Evolutionary conservation across 2,888 invertebrate genomes (phyloP), one percentile per base, ranked within the genome.

Genomic region (Aspidiotus destructor): DNA sequence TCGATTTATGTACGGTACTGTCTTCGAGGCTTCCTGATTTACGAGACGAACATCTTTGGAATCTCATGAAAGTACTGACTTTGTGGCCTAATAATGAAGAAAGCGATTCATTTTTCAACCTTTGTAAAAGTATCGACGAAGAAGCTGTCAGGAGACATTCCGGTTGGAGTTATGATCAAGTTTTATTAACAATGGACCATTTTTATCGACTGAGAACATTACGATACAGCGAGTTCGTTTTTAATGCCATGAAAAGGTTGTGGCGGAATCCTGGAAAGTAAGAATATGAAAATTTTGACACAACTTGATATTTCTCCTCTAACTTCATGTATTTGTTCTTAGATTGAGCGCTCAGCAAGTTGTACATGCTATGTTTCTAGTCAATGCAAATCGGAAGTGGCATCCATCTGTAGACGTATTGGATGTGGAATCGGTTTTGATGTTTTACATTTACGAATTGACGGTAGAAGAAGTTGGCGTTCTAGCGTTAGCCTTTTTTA

Each of bases 341-440:
- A 71, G 70, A 78, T 58, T 48, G 74, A 44, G 76, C 75, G 7
- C 76, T 75, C 5, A 77, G 76, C 68, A 74, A 73, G 55, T 77
- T 75, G 70, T 72, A 13, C 72, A 72, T n/a, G 61, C 70, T 41
- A 69, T 72, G 70, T 72, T 71, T 63, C 64, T 70, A 10, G 70
- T 68, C 8, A 70, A 67, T 8, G 64, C 65, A 2, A 63, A 63
- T 58, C 68, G 72, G 44, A 62, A 48, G 10, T 71, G 67, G 54
- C 48, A 63, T 62, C 70, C 71, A 13, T 44, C 67, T 2, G 53
- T 71, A 16, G 61, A 69, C 15, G 28, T 69, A 41, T 69, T 69
- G 28, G 69, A 70, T 48, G 53, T 71, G 7, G 72, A 72, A 69
- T 48, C 52, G 11, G 62, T 61, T 60, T 63, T 72, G 15, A 42